Evolutionary conservation across 2,113 vertebrate genomes (phyloP).

Genomic region (Australoheros scitulus): DNA sequence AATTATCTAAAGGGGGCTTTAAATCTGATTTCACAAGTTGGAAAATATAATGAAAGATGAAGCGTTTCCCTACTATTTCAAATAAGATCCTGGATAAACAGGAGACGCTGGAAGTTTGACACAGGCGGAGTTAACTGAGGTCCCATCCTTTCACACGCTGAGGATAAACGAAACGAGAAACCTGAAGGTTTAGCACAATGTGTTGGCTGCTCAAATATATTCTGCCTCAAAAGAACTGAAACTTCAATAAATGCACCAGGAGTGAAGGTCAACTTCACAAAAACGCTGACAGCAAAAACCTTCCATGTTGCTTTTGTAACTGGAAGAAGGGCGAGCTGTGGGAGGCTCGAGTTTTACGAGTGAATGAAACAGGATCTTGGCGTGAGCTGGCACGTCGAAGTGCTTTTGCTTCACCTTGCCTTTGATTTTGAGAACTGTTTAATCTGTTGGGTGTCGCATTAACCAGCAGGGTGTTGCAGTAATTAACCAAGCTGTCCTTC

Average conservation of each 20-base stretch:
- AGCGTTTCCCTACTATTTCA: background rate
- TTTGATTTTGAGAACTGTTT: background rate
- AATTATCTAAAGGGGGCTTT: background rate
- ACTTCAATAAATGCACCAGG: background rate
- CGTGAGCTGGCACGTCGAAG: background rate
- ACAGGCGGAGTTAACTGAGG: background rate
- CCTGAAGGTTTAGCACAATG: background rate
- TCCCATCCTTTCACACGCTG: background rate
- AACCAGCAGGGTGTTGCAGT: background rate
- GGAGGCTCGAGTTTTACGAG: background rate
- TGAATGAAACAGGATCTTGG: background rate
- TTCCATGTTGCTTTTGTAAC: background rate
- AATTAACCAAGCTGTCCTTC: slow-evolving; percentile 20
- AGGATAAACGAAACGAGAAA: background rate
- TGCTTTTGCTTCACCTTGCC: background rate
- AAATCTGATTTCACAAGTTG: background rate
- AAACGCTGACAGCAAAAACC: background rate
- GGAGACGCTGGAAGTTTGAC: background rate
- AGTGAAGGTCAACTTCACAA: background rate
- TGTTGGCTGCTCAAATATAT: background rate
- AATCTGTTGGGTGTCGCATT: background rate
- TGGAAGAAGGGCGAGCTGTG: background rate
- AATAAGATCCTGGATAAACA: background rate
- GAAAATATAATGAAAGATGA: background rate
- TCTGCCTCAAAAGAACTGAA: background rate